A percentile compares a stretch with the other conserved stretches of the same genome.
Evolutionary conservation across 2,888 invertebrate genomes (phyloP).

Genomic region (Rotaria sp.): DNA sequence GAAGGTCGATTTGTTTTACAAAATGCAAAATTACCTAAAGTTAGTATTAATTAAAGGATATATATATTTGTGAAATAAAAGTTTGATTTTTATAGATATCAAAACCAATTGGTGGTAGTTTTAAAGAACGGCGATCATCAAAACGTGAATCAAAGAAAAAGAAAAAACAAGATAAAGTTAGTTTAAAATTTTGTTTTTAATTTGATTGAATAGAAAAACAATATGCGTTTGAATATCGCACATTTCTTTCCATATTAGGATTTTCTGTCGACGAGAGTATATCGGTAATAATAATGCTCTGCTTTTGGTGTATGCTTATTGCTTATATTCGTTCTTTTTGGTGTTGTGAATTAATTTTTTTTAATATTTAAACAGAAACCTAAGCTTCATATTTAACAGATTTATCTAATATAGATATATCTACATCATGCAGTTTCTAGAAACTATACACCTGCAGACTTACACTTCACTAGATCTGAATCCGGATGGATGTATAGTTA

Average conservation of each 20-base stretch:
- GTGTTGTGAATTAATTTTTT: neutral
- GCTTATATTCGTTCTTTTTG: neutral
- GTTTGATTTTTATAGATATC: neutral
- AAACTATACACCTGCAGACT: no score
- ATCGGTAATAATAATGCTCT: neutral
- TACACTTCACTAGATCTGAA: no score
- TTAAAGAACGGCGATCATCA: conserved; percentile 22
- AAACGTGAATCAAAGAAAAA: conserved; percentile 27
- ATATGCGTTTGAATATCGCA: neutral
- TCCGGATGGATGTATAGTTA: no score
- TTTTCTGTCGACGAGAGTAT: neutral
- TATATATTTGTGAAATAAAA: no score
- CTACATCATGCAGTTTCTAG: no score
- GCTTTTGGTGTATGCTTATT: neutral
- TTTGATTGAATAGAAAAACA: neutral
- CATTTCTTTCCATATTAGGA: neutral
- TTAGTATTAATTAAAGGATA: neutral
- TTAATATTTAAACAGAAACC: neutral
- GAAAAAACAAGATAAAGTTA: neutral
- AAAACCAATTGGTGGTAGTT: conserved; percentile 13
- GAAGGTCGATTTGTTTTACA: conserved; percentile 91
- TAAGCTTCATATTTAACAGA: neutral
- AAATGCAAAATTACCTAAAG: conserved; percentile 50
- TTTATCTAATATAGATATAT: neutral
- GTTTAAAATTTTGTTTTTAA: neutral